Conservation (phyloP, 2,888 invertebrate genomes). For the Epistrophe grossulariae region DNA sequence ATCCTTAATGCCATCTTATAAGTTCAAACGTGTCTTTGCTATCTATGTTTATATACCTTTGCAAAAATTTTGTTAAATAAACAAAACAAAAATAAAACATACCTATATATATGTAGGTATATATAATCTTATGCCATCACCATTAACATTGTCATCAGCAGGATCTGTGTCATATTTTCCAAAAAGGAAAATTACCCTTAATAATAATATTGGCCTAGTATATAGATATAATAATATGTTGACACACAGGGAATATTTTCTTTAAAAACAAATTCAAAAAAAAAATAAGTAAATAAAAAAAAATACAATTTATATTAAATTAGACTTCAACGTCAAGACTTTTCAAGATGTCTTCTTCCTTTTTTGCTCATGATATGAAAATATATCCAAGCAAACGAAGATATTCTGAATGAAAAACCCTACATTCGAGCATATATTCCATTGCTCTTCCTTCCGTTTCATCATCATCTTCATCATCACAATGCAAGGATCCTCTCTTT, state of each 20-base stretch:
- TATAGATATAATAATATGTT: neutral
- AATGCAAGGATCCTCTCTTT: neutral
- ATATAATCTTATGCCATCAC: conserved; percentile 34
- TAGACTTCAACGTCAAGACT: conserved; percentile 42
- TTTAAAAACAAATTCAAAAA: neutral
- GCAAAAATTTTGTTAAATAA: conserved; percentile 5
- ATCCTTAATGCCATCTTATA: conserved; percentile 5
- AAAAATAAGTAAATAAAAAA: neutral
- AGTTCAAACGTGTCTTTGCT: conserved; percentile 5
- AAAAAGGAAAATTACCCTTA: conserved; percentile 48
- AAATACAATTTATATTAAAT: conserved; percentile 40
- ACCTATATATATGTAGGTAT: too few species aligned
- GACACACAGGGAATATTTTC: conserved; percentile 19
- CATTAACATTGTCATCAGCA: conserved; percentile 40
- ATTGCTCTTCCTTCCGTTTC: conserved; percentile 6
- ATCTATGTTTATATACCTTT: neutral
- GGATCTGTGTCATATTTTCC: conserved; percentile 53
- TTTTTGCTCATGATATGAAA: neutral
- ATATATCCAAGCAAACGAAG: conserved; percentile 1
- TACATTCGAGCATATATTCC: neutral
- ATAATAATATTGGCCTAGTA: conserved; percentile 42
- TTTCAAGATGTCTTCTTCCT: conserved; percentile 15
- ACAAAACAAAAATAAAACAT: neutral
- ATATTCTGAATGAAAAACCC: neutral
- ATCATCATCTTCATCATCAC: conserved; percentile 31